Evolutionary conservation across 1,140 invertebrate genomes (phyloP), one percentile per base, ranked within the genome.

Genomic region (Laupala kohalensis): DNA sequence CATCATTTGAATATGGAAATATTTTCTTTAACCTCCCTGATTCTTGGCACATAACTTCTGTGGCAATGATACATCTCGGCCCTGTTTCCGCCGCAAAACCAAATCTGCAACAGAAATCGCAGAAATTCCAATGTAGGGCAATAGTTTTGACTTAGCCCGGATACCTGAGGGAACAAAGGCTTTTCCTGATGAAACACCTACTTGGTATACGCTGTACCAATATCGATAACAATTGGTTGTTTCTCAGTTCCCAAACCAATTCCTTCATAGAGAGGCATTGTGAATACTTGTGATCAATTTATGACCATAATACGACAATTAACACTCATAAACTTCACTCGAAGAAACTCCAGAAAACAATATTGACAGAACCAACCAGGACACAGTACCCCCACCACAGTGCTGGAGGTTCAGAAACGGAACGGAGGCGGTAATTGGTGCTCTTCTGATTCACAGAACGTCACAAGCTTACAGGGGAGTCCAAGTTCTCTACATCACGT

Each of bases 121-220:
- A n/a, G n/a, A n/a, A 65, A 71, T 72, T 67, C 64, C 64, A 69
- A 67, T 12, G 0, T 25, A 69, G 9, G 19, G 25, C n/a, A 23
- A 25, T 13, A 69, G n/a, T 12, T 66, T 66, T 1, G 9, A 27
- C 9, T 25, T 26, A 25, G 25, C 12, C 26, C 26, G 24, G 67
- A 26, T 6, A 29, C n/a, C 19, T 25, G 13, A 15, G 25, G 25
- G 25, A 28, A 37, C 19, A n/a, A 28, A 28, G n/a, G 26, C 13
- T 6, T 53, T 37, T 37, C 67, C 76, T 75, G 63, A 30, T 69
- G 64, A 73, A 37, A 25, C 23, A 81, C 82, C 85, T 84, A 97
- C 94, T 97, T 98, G 3, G 96, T 97, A 77, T 95, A 98, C 29
- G 92, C 92, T 63, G 86, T 84, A 62, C 96, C 96, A 73, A 98